These are phyloP conservation scores for Philopedon plagiatum DNA, from an alignment of 2,888 invertebrate species.

Conservation along the genomic window DNA sequence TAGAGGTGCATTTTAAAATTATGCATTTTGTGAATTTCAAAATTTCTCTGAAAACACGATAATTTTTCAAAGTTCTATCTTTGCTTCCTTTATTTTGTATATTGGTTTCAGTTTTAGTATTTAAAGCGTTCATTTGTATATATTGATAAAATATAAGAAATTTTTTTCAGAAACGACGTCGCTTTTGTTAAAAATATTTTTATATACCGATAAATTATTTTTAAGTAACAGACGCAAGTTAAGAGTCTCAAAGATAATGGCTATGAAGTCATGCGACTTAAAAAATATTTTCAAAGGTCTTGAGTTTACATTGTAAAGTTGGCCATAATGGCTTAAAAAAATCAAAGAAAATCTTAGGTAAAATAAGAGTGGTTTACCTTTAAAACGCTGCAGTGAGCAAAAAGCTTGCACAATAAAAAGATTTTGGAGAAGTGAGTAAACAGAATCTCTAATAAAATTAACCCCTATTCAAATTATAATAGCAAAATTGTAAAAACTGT, in stretches of 20 bases:
- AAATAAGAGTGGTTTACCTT: too few relatives aligned
- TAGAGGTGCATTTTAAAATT: neutral
- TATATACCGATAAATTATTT: neutral
- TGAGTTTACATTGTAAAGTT: too few relatives aligned
- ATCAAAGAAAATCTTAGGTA: neutral
- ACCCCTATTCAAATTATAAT: neutral
- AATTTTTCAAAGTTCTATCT: slow-evolving; percentile 28
- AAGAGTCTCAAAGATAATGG: too few relatives aligned
- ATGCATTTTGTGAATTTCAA: slow-evolving; percentile 25
- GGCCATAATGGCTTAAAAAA: neutral
- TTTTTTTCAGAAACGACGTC: slow-evolving; percentile 1
- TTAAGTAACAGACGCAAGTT: neutral
- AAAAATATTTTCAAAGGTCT: too few relatives aligned
- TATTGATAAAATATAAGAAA: too few relatives aligned
- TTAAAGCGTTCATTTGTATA: slow-evolving; percentile 36
- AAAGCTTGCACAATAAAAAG: neutral
- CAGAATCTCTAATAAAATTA: slow-evolving; percentile 5
- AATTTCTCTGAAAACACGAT: neutral
- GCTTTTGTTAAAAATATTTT: neutral
- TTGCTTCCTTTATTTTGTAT: slow-evolving; percentile 27
- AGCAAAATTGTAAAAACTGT: slow-evolving; percentile 12
- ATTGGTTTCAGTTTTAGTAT: slow-evolving; percentile 35
- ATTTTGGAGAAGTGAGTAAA: neutral
- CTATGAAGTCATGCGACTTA: too few relatives aligned
- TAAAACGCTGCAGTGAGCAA: neutral